phyloP scores from a whole-genome alignment of 64 coral and sea anemone species.

The Exaiptasia diaphana region DNA sequence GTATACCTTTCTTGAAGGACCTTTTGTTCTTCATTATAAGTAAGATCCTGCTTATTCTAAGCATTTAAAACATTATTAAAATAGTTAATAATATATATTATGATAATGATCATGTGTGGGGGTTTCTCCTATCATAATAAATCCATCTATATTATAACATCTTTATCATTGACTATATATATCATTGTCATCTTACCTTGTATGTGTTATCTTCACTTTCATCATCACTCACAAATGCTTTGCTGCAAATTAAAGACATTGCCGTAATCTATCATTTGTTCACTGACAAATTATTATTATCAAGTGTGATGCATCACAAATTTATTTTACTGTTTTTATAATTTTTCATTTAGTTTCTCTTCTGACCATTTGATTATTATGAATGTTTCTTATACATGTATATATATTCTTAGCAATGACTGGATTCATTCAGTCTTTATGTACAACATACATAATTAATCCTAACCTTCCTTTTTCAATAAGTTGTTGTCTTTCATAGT shows the following conservation, averaged over 20 bases:
- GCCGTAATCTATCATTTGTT: no score
- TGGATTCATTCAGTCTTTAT: no score
- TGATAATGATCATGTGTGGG: not conserved
- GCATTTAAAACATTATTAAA: not conserved
- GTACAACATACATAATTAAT: no score
- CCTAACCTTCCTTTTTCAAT: conserved; percentile 87
- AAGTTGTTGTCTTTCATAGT: conserved; percentile 83
- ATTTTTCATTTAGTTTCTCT: no score
- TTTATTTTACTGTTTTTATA: not conserved
- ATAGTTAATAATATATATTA: not conserved
- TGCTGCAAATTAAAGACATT: conserved; percentile 32
- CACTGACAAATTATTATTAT: no score
- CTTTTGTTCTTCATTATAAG: conserved; percentile 82
- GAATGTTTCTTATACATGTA: no score
- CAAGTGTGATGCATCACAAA: no score
- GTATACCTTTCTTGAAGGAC: conserved; percentile 72
- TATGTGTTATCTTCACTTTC: conserved; percentile 27
- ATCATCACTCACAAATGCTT: conserved; percentile 91
- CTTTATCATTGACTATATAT: not conserved
- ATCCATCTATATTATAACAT: not conserved
- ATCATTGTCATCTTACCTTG: conserved; percentile 1
- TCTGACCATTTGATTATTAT: no score
- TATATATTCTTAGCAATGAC: no score
- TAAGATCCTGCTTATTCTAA: conserved; percentile 25
- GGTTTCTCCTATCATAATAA: not conserved